Conservation (phyloP, 2,797 vertebrate species). For the Pipistrellus pipistrellus region DNA sequence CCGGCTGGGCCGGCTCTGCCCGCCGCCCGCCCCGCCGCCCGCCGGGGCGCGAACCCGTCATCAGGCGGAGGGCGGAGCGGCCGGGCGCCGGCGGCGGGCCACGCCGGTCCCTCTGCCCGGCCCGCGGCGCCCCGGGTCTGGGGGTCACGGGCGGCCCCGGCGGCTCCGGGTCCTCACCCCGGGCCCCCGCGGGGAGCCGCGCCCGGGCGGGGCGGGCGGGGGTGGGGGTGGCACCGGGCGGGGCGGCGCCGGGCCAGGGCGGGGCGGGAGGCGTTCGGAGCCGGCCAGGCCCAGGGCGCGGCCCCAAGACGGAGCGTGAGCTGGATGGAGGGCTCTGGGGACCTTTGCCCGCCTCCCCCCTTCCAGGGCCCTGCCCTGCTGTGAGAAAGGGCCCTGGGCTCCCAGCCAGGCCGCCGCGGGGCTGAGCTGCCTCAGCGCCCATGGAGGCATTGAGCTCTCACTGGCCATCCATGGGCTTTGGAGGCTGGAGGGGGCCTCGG, state of each 20-base stretch:
- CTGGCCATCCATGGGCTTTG: not conserved
- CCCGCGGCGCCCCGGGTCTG: constrained; percentile 83
- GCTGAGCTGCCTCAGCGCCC: not conserved
- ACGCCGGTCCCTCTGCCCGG: constrained; percentile 84
- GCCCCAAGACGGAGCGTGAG: not conserved
- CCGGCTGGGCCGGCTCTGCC: constrained; percentile 80
- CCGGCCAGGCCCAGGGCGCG: not conserved
- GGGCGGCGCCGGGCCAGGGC: not conserved
- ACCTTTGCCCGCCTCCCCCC: not conserved
- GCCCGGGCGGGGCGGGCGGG: not conserved
- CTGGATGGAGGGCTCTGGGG: not conserved
- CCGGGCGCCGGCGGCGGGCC: constrained; percentile 74
- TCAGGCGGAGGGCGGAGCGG: constrained; percentile 85
- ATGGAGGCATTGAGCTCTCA: not conserved
- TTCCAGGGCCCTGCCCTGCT: not conserved
- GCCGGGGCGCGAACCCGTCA: constrained; percentile 86
- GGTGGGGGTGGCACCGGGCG: not conserved
- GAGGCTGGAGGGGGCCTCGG: not conserved
- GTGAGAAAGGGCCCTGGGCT: not conserved
- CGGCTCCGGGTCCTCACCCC: constrained; percentile 91
- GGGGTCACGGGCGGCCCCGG: constrained; percentile 84
- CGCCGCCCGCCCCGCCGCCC: constrained; percentile 81
- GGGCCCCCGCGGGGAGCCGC: constrained; percentile 86
- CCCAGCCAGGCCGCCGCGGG: not conserved
- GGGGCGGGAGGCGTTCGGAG: not conserved